Evolutionary conservation across 2,113 vertebrate species (phyloP).

Genomic region (Siniperca knerii): DNA sequence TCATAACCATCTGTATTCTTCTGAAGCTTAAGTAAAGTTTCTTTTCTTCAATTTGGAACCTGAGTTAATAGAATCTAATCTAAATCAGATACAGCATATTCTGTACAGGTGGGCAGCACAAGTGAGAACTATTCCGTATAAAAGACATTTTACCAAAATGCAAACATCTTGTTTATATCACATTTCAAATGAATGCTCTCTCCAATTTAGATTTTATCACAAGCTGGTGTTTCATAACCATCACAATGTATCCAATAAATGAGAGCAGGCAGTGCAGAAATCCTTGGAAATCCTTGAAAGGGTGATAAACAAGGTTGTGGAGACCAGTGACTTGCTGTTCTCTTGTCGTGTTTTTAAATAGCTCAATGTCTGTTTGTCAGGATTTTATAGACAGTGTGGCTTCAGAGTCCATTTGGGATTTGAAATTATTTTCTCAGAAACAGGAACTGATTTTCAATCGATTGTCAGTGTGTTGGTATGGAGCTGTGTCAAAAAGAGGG

Average conservation of each 20-base stretch:
- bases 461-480: not conserved
- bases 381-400: not conserved
- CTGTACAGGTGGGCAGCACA: not conserved
- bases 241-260: slow-evolving; percentile 11
- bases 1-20: too few relatives aligned
- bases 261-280: slow-evolving; percentile 3
- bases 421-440: not conserved
- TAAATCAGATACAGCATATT: not conserved
- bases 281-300: slow-evolving; percentile 13
- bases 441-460: not conserved
- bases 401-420: not conserved
- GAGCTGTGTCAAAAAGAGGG: not conserved
- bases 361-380: not conserved
- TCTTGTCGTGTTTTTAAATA: slow-evolving; percentile 7
- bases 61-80: too few relatives aligned
- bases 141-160: not conserved
- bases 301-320: slow-evolving; percentile 23
- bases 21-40: too few relatives aligned
- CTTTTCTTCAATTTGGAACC: too few relatives aligned
- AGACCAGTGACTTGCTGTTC: not conserved
- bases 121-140: not conserved
- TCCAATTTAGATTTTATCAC: slow-evolving; percentile 12
- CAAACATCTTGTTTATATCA: slow-evolving; percentile 30
- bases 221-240: not conserved
- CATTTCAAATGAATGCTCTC: not conserved